Base-by-base conservation (phyloP, 2,797 vertebrate genomes). In the Amphiprion clarkii region DNA sequence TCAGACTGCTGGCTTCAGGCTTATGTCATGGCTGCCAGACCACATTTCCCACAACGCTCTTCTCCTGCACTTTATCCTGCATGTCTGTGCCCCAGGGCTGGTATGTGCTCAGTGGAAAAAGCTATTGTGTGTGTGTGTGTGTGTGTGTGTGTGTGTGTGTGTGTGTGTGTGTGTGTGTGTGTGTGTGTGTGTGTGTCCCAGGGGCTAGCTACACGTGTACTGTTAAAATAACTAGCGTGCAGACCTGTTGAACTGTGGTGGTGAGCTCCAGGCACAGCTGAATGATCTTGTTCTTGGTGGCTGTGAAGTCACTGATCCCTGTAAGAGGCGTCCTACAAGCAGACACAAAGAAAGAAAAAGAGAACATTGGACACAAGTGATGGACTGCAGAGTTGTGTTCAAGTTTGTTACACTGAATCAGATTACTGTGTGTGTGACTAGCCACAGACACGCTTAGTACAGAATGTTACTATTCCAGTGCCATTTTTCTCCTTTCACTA, bases 261-360 rank as follows among this genome's bases (percentile, higher is more conserved):
- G 98, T 99, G 88, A 99, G 95, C 86, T 99, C 97, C 93, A 99
- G 93, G 91, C 98, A 99, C 66, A 99, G 96, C 80, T 99, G 98
- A 93, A 99, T 99, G 91, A 99, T 98, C 94, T 98, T 98, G 94
- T 99, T 99, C 96, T 99, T 99, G 71, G 96, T 98, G 82, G 95
- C 84, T 44, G 97, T 97, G 92, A 98, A 98, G 90, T 99, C 98
- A 61, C 97, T 97, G 91, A 99, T 97, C 78, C 97, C 98, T 51
- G 97, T 97, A 91, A 99, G 96, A 0, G 97, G 98, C 8, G 97
- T 96, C 94, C 98, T 99, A 87, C 13, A 85, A 90, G 23, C 25
- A 81, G 58, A 87, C 61, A 87, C 61, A 76, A 55, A 79, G 42
- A 63, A 46, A 52, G 67, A 79, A 63, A 78, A 17, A 40, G 78